These are phyloP conservation scores for Acrocephalus scirpaceus DNA, from an alignment of 2,797 vertebrate species.

Conservation along the genomic window DNA sequence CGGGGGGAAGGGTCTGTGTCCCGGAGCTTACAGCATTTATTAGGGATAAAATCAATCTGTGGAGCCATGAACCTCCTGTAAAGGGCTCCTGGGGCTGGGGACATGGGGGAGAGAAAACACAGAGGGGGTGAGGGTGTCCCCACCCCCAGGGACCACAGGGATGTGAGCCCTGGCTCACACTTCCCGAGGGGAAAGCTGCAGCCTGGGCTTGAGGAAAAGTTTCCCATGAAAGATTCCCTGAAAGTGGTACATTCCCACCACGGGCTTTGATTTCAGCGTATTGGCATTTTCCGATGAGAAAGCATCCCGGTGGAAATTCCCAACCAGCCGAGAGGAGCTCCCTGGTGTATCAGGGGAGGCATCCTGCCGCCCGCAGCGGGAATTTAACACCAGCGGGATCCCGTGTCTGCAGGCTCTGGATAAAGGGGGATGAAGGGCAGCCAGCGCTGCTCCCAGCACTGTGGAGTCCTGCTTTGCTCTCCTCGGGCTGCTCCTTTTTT, in stretches of 20 bases:
- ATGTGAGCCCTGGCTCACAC: accelerated
- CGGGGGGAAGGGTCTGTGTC: background rate
- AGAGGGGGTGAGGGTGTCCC: background rate
- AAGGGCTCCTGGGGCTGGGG: background rate
- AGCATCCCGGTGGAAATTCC: background rate
- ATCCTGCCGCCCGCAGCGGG: accelerated
- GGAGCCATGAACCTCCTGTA: accelerated
- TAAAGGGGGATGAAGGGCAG: background rate
- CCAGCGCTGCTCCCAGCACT: background rate
- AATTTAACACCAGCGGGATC: background rate
- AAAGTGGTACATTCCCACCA: background rate
- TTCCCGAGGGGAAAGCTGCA: background rate
- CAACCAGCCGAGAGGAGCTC: background rate
- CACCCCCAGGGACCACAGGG: accelerated
- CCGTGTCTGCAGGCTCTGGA: background rate
- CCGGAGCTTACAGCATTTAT: background rate
- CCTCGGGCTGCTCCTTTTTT: background rate
- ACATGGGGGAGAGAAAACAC: background rate
- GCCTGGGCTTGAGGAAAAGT: background rate
- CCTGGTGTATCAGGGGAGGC: background rate
- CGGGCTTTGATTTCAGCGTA: conserved; percentile 4
- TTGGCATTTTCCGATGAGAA: conserved; percentile 32
- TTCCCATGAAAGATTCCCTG: conserved; percentile 26
- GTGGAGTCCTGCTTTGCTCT: background rate
- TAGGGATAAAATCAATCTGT: background rate